Conservation (phyloP, 2,797 vertebrate genomes). For the Enteromius paludinosus region DNA sequence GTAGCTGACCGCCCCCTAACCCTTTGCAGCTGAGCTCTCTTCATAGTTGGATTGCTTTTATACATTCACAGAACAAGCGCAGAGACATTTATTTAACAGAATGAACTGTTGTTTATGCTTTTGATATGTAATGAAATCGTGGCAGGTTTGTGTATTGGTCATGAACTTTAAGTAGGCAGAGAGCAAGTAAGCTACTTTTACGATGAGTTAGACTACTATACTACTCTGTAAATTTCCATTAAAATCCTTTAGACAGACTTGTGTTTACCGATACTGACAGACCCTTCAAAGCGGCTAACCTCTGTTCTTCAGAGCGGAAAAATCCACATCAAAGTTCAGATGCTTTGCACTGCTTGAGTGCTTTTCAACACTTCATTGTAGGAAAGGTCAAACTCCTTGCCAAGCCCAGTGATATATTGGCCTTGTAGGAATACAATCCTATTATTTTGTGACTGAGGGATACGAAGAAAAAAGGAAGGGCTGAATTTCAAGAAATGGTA, state of each 20-base stretch:
- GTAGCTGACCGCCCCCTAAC: constrained; percentile 30
- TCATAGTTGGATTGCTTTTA: constrained; percentile 36
- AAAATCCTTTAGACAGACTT: constrained; percentile 23
- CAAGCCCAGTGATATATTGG: constrained; percentile 31
- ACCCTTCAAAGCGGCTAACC: constrained; percentile 13
- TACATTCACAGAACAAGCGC: constrained; percentile 13
- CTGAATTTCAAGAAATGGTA: constrained; percentile 33
- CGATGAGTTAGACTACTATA: not conserved
- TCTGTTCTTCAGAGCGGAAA: constrained; percentile 11
- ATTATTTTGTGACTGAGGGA: constrained; percentile 15
- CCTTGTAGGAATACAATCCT: constrained; percentile 34
- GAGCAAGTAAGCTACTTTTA: not conserved
- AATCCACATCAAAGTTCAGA: constrained; percentile 52
- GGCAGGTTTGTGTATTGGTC: not conserved
- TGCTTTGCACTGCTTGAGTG: constrained; percentile 34
- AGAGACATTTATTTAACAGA: constrained; percentile 23
- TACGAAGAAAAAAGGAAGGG: constrained; percentile 37
- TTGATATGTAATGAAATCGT: not conserved
- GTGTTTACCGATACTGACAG: constrained; percentile 41
- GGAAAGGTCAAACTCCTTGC: constrained; percentile 45
- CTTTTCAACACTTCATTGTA: constrained; percentile 30
- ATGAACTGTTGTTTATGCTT: not conserved
- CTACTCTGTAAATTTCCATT: constrained; percentile 26
- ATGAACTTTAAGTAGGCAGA: not conserved
- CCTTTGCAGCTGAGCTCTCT: constrained; percentile 46